Percentiles rank a stretch among this genome's conserved stretches.
Conservation (phyloP, 2,888 invertebrate genomes). For the Lagria hirta region DNA sequence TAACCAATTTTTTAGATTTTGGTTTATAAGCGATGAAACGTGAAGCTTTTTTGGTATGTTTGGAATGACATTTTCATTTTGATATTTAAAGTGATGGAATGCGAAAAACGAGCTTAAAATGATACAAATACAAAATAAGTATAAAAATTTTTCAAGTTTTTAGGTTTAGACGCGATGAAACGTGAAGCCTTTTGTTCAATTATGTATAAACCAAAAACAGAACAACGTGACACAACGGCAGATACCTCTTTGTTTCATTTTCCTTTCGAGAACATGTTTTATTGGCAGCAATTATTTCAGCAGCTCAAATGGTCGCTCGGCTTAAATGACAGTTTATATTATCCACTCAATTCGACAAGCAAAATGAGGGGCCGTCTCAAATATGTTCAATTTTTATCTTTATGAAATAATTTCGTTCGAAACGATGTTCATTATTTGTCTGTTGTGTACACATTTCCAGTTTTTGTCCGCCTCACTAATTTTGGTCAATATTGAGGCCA, state of each 20-base stretch:
- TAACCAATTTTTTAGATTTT: too few species aligned
- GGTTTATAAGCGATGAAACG: too few species aligned
- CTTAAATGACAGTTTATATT: constrained; percentile 25
- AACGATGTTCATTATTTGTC: constrained; percentile 9
- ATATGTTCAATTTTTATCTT: constrained; percentile 18
- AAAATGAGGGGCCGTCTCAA: constrained; percentile 4
- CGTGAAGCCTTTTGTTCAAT: constrained; percentile 18
- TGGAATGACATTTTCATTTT: too few species aligned
- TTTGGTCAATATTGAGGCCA: too few species aligned
- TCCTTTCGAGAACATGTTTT: constrained; percentile 26
- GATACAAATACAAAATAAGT: too few species aligned
- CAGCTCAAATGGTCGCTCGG: constrained; percentile 21
- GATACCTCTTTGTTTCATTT: constrained; percentile 23
- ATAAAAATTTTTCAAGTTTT: too few species aligned
- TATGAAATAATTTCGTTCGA: constrained; percentile 17
- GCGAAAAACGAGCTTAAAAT: too few species aligned
- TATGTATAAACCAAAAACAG: constrained; percentile 18
- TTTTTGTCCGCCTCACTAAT: too few species aligned
- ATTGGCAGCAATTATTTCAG: constrained; percentile 25
- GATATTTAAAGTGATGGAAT: too few species aligned
- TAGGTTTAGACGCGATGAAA: too few species aligned
- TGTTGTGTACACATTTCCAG: too few species aligned
- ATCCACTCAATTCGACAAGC: constrained; percentile 13
- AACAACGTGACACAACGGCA: constrained; percentile 19
- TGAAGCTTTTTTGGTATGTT: too few species aligned